Conservation (phyloP, 2,113 vertebrate species). For the Aplodontia rufa region DNA sequence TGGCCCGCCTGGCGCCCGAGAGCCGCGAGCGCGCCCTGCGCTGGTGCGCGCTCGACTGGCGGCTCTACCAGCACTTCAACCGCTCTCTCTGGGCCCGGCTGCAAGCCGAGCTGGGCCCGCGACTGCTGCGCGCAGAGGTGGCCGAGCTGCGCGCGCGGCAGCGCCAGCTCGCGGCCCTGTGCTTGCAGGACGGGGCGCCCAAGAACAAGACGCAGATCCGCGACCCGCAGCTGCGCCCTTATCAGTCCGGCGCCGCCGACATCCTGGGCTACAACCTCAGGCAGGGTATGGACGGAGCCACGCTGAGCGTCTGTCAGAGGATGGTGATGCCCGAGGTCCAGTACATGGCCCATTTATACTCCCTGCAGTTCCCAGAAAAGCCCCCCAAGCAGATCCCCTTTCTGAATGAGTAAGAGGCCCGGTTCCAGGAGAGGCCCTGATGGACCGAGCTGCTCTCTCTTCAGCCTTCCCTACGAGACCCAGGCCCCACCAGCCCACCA, state of each 20-base stretch:
- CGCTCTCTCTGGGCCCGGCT: constrained; percentile 89
- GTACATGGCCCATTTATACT: constrained; percentile 85
- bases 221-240: constrained; percentile 85
- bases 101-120: constrained; percentile 77
- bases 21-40: constrained; percentile 80
- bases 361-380: constrained; percentile 86
- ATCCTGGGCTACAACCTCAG: constrained; percentile 92
- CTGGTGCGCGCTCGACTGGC: constrained; percentile 92
- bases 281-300: constrained; percentile 76
- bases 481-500: neutral
- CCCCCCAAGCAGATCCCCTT: constrained; percentile 62
- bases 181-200: constrained; percentile 82
- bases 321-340: constrained; percentile 90
- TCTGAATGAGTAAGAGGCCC: neutral
- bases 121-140: constrained; percentile 85
- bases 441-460: neutral
- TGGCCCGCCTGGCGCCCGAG: constrained; percentile 68
- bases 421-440: rapidly evolving
- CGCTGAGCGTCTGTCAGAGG: constrained; percentile 80
- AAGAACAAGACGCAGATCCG: constrained; percentile 78
- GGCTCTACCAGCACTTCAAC: constrained; percentile 92
- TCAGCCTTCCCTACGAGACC: neutral
- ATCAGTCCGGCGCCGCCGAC: constrained; percentile 87
- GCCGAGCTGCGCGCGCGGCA: constrained; percentile 78
- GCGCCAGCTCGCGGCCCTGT: constrained; percentile 82